Conservation (phyloP, 2,113 vertebrate genomes). For the Pseudorasbora parva region DNA sequence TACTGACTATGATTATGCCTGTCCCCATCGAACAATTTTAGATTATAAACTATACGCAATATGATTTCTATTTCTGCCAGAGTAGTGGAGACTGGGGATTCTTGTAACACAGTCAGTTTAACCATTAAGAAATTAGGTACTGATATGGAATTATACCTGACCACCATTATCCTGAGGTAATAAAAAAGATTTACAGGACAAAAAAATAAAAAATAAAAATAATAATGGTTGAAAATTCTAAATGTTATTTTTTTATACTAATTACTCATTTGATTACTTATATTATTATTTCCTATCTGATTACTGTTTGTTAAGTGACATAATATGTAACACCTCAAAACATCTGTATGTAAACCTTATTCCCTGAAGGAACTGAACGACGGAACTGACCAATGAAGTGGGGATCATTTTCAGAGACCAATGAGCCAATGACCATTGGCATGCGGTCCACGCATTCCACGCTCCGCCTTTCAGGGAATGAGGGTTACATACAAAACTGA, state of each 20-base stretch:
- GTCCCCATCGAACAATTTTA: slow-evolving; percentile 31
- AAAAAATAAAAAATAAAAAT: too few species aligned
- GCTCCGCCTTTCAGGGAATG: too few species aligned
- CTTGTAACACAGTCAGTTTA: neutral
- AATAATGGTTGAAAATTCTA: too few species aligned
- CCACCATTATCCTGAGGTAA: neutral
- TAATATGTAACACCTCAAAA: too few species aligned
- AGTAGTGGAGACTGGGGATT: neutral
- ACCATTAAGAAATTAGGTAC: neutral
- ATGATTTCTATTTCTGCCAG: neutral
- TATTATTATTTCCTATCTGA: neutral
- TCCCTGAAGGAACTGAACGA: too few species aligned
- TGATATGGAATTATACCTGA: neutral
- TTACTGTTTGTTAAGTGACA: neutral
- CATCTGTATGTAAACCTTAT: too few species aligned
- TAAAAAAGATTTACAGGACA: neutral
- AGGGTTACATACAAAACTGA: too few species aligned
- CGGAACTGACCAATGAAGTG: too few species aligned
- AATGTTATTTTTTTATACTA: too few species aligned
- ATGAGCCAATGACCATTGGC: too few species aligned
- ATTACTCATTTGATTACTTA: neutral
- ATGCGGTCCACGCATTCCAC: too few species aligned
- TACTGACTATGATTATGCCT: slow-evolving; percentile 43
- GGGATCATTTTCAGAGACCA: too few species aligned
- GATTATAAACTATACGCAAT: slow-evolving; percentile 28